Evolutionary conservation across 2,113 vertebrate genomes (phyloP).

Genomic region (Dissostichus mawsoni): DNA sequence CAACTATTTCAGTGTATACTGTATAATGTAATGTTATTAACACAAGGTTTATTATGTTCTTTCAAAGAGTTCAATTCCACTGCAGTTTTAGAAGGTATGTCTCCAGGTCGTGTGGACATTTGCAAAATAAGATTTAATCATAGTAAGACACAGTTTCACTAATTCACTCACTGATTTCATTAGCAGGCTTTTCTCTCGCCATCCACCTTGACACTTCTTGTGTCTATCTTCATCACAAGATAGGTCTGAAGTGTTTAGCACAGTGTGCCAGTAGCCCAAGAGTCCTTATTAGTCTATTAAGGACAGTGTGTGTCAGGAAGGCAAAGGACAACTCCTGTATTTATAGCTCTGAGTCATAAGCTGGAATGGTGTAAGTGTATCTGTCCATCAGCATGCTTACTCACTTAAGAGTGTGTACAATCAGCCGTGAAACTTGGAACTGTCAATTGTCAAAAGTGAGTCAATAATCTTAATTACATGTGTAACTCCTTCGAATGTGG

Average conservation of each 20-base stretch:
- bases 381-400: conserved; percentile 69
- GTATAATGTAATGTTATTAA: too few species aligned
- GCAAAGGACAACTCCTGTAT: conserved; percentile 68
- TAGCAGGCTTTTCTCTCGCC: not conserved
- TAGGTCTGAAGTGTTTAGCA: conserved; percentile 51
- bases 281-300: conserved; percentile 76
- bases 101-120: not conserved
- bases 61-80: not conserved
- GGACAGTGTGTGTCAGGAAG: conserved; percentile 63
- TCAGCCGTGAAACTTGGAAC: conserved; percentile 3
- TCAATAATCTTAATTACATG: not conserved
- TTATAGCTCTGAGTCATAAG: conserved; percentile 80
- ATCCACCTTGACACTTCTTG: conserved; percentile 58
- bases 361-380: conserved; percentile 67
- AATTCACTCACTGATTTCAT: not conserved
- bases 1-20: too few species aligned
- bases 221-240: conserved; percentile 56
- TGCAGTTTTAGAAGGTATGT: not conserved
- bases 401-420: conserved; percentile 59
- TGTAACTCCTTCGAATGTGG: not conserved
- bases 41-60: not conserved
- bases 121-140: not conserved
- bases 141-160: not conserved
- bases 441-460: conserved; percentile 25
- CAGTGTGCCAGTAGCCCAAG: conserved; percentile 50